Base-by-base conservation (phyloP, 1,140 invertebrate species). In the Drosophila grimshawi region DNA sequence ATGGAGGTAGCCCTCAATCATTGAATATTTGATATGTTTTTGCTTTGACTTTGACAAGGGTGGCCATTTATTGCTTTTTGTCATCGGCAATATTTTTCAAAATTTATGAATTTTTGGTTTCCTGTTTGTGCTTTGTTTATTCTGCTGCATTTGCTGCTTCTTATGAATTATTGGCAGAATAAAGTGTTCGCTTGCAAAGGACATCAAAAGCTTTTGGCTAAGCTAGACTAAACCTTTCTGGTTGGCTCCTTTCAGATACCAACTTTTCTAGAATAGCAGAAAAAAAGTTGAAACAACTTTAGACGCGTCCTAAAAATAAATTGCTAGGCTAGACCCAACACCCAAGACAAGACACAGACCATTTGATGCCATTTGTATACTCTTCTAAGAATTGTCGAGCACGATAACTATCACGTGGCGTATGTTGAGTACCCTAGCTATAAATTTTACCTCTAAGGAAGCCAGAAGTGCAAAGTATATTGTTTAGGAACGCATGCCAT, bases 91-190 rank as follows among this genome's bases (percentile, higher is more conserved):
- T 57, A 62, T 74, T 49, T 56, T 60, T 49, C 29, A 62, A 68
- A 60, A 69, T 75, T 75, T 75, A 64, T 70, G 72, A 63, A 75
- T 70, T 45, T 57, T 37, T 27, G 4, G 19, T 33, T 49, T 70
- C 35, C n/a, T 10, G 6, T 11, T 59, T 30, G 37, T 57, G 52
- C 55, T 63, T 71, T 76, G 78, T 73, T 77, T 70, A 73, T 73
- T 45, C 57, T 55, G 56, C 62, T 73, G 74, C 69, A 66, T 67
- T 73, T 72, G 69, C 68, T 61, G 82, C 72, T 76, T 48, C 60
- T 81, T 88, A 88, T 86, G 81, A 89, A 89, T 89, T 89, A 89
- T 89, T 89, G 86, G 76, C 61, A 33, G 35, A 51, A 68, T 46
- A 61, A 69, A 68, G 55, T 56, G 61, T 63, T 48, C 7, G 62